Evolutionary conservation across 1,140 invertebrate species (phyloP).

Genomic region (Polypedilum vanderplanki): DNA sequence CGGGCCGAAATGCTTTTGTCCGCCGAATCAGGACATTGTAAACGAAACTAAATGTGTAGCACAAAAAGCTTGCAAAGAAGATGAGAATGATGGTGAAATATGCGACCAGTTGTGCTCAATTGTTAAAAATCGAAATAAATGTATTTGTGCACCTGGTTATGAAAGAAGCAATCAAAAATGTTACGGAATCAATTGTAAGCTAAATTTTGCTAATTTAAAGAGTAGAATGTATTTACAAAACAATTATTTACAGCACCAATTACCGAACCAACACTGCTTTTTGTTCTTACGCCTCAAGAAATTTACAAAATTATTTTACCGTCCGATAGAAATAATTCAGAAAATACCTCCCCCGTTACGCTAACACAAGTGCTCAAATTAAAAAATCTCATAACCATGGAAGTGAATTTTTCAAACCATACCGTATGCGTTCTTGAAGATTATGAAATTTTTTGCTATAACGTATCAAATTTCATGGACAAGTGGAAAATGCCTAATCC

Average conservation of each 20-base stretch:
- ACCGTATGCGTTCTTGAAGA: not conserved
- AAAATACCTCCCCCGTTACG: not conserved
- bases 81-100: slow-evolving; percentile 48
- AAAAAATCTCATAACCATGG: not conserved
- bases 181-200: slow-evolving; percentile 65
- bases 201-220: not conserved
- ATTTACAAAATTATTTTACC: slow-evolving; percentile 32
- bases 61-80: slow-evolving; percentile 12
- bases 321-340: slow-evolving; percentile 26
- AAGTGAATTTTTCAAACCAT: not conserved
- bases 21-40: slow-evolving; percentile 54
- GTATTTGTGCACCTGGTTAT: slow-evolving; percentile 72
- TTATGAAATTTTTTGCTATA: slow-evolving; percentile 6
- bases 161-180: slow-evolving; percentile 47
- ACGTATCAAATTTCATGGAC: not conserved
- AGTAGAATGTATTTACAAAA: slow-evolving; percentile 9
- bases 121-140: slow-evolving; percentile 60
- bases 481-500: not conserved
- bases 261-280: slow-evolving; percentile 35
- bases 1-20: slow-evolving; percentile 68
- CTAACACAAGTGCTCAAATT: slow-evolving; percentile 37
- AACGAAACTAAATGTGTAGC: slow-evolving; percentile 29
- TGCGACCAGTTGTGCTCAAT: slow-evolving; percentile 78
- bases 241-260: slow-evolving; percentile 33
- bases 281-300: slow-evolving; percentile 35